Conservation (phyloP, 2,797 vertebrate genomes). For the Nasua narica region DNA sequence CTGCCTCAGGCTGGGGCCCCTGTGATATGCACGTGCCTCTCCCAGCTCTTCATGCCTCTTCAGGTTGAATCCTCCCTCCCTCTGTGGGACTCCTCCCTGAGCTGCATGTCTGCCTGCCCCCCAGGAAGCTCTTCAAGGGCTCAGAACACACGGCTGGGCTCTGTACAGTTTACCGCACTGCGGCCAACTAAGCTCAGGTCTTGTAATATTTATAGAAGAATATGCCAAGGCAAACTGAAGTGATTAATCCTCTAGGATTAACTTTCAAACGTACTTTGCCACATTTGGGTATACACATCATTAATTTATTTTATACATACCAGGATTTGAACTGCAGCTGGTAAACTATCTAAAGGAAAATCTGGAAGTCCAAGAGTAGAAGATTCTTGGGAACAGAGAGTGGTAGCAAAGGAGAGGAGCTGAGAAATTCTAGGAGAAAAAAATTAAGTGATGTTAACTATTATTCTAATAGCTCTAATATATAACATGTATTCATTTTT, state of each 20-base stretch:
- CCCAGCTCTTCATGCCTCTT: background rate
- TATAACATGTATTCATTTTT: slow-evolving; percentile 10
- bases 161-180: background rate
- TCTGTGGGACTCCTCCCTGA: background rate
- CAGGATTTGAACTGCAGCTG: slow-evolving; percentile 90
- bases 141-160: background rate
- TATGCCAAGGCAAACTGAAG: background rate
- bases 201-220: background rate
- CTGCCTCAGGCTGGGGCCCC: background rate
- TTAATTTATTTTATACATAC: slow-evolving; percentile 84
- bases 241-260: background rate
- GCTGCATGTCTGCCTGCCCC: background rate
- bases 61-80: background rate
- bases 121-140: background rate
- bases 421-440: slow-evolving; percentile 90
- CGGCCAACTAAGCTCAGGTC: background rate
- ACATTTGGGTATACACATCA: background rate
- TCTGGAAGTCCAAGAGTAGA: slow-evolving; percentile 93
- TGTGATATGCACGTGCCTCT: background rate
- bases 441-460: background rate
- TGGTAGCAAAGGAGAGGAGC: slow-evolving; percentile 94
- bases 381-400: slow-evolving; percentile 96
- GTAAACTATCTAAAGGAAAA: slow-evolving; percentile 95
- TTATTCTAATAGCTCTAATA: slow-evolving; percentile 64
- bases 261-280: background rate